Conservation (phyloP, 2,113 vertebrate genomes). For the Pangasianodon hypophthalmus region DNA sequence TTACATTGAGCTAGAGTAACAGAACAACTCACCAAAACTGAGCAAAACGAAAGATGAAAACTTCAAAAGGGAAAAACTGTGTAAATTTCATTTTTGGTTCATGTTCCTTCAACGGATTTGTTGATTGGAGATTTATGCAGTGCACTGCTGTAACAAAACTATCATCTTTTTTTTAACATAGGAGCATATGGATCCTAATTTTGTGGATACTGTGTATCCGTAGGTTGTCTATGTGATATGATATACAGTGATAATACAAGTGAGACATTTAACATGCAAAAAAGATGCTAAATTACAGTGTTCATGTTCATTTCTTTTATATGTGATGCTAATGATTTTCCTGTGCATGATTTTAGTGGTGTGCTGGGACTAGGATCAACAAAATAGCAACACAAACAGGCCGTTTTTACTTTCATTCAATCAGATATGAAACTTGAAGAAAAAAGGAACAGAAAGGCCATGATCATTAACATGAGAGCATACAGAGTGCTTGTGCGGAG, state of each 20-base stretch:
- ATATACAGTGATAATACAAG: slow-evolving; percentile 62
- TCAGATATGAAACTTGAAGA: not conserved
- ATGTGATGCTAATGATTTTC: slow-evolving; percentile 69
- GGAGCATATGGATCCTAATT: slow-evolving; percentile 79
- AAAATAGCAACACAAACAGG: not conserved
- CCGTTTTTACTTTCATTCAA: not conserved
- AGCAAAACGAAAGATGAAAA: not conserved
- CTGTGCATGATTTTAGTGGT: slow-evolving; percentile 31
- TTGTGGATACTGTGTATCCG: slow-evolving; percentile 97
- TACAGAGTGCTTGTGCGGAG: not conserved
- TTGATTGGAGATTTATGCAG: not conserved
- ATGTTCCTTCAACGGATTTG: not conserved
- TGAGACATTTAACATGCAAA: slow-evolving; percentile 65
- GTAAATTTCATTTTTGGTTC: not conserved
- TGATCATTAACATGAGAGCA: not conserved
- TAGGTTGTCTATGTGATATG: slow-evolving; percentile 77
- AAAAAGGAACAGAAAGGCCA: not conserved
- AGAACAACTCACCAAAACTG: not conserved
- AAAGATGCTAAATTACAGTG: slow-evolving; percentile 86
- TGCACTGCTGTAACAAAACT: slow-evolving; percentile 2
- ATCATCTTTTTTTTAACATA: slow-evolving; percentile 28
- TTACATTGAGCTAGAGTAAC: not conserved
- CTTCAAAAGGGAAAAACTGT: not conserved
- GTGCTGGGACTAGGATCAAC: not conserved
- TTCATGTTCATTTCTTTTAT: slow-evolving; percentile 88